Evolutionary conservation across 92 coral and sea anemone species (phyloP), one percentile per base, ranked within the genome.

Genomic region (Heteractis magnifica): DNA sequence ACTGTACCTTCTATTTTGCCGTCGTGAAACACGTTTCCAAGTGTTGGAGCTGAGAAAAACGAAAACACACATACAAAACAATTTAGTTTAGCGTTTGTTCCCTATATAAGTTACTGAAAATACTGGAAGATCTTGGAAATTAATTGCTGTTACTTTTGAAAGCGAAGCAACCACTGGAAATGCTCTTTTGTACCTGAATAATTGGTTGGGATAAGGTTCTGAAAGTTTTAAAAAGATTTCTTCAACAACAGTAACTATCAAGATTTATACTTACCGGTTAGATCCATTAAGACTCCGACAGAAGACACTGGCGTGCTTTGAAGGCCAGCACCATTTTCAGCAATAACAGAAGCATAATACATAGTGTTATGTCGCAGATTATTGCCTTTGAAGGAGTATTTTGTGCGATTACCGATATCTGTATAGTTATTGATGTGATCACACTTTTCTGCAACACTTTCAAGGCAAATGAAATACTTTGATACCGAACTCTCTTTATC

Each of bases 271-370:
- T 56, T 81, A 94, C 99, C 97, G 56, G 99, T 94, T 78, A 52
- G 81, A 78, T 97, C 99, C 59, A 91, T 95, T 26, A 62, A 74
- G 15, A 97, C 92, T 41, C 97, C 98, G 41, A 82, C 87, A 9
- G 99, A 97, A n/a, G 98, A 90, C 78, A 84, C 65, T n/a, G 88
- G 79, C 14, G 78, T 83, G 51, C 95, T 92, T 11, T 71, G 77
- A 3, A 97, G 84, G 21, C 92, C 94, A 75, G 98, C 99, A 10
- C 82, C 85, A 77, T 97, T 97, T 65, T 84, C 87, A 49, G 98
- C 94, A 65, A 58, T 82, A 23, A 96, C 83, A 8, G 97, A 89
- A 34, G 89, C 97, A 71, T 88, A 96, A 78, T 96, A 96, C 56
- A 78, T 93, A 51, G 87, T 87, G 65, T 80, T 83, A 74, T 92